phyloP scores from a whole-genome alignment of 2,888 invertebrate genomes.

The Volucella inflata region DNA sequence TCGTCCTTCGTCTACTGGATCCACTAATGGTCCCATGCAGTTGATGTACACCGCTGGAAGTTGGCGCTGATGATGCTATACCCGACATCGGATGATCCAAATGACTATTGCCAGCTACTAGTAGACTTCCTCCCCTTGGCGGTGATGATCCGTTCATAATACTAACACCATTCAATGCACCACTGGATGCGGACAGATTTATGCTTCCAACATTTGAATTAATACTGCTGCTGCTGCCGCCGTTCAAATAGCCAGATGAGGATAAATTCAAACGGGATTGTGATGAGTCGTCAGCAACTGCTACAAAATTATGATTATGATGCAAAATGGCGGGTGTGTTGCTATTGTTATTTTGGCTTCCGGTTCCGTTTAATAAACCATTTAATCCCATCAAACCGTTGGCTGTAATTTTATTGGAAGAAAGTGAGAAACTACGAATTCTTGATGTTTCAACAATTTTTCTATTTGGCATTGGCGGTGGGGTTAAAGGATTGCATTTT shows the following conservation, averaged over 20 bases:
- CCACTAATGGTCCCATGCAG: conserved; percentile 71
- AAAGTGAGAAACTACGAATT: conserved; percentile 83
- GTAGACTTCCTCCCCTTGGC: conserved; percentile 72
- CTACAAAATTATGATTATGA: conserved; percentile 68
- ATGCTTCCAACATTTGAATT: conserved; percentile 76
- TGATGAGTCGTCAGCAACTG: conserved; percentile 77
- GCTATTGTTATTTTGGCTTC: conserved; percentile 11
- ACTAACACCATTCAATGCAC: conserved; percentile 57
- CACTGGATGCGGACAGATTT: conserved; percentile 62
- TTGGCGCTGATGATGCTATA: conserved; percentile 70
- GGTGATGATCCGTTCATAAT: conserved; percentile 68
- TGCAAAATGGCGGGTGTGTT: conserved; percentile 75
- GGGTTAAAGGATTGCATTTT: conserved; percentile 80
- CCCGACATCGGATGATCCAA: conserved; percentile 65
- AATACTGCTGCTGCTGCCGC: conserved; percentile 77
- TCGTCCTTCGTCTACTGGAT: conserved; percentile 81
- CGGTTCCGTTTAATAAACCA: conserved; percentile 56
- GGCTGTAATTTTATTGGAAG: conserved; percentile 83
- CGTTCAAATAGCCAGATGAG: conserved; percentile 78
- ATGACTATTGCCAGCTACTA: conserved; percentile 63
- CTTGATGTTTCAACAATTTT: conserved; percentile 81
- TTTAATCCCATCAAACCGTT: conserved; percentile 71
- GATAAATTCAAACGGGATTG: conserved; percentile 79
- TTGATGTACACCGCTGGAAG: conserved; percentile 68
- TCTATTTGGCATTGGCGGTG: conserved; percentile 82